Base-by-base conservation (phyloP, 1,140 invertebrate species). In the Adelges cooleyi region DNA sequence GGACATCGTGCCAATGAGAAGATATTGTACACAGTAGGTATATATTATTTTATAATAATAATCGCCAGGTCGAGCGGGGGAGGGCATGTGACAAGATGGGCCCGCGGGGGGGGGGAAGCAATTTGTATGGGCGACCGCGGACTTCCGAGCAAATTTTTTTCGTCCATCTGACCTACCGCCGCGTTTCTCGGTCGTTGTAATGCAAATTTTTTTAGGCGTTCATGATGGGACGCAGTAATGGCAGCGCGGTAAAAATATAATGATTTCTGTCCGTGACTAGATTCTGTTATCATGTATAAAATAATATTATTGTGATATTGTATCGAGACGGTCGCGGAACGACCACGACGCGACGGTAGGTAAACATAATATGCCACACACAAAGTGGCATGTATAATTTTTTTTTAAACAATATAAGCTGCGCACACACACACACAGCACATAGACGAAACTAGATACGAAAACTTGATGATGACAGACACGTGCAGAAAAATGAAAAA, bases 151-250 rank as follows among this genome's bases (percentile, higher is more conserved):
- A 53, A 18, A 17, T 27, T 68, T 25, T 46, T 15, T 29, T 54
- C 4, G 6, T n/a, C 40, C 42, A 44, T 17, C 44, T 44, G 53
- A 59, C 53, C 53, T 59, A 59, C 53, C 53, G 53, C 53, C n/a
- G n/a, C n/a, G n/a, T n/a, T n/a, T n/a, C n/a, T n/a, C n/a, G n/a
- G 38, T 56, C 15, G 53, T 42, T 2, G 8, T 56, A 44, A 42
- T 44, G 23, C n/a, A 59, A 42, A 59, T 54, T 13, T n/a, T 54
- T 40, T 38, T 59, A 59, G 38, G 38, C 53, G 53, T 44, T 27
- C 53, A 59, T 59, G 53, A 59, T 59, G 38, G n/a, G 53, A 59
- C 18, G 38, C 38, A n/a, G 20, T 54, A 40, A 54, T 54, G 20
- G 20, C 13, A 42, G 17, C 40, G 4, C 27, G 53, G 25, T 17